Conservation (phyloP, 2,113 vertebrate genomes). For the Sardina pilchardus region DNA sequence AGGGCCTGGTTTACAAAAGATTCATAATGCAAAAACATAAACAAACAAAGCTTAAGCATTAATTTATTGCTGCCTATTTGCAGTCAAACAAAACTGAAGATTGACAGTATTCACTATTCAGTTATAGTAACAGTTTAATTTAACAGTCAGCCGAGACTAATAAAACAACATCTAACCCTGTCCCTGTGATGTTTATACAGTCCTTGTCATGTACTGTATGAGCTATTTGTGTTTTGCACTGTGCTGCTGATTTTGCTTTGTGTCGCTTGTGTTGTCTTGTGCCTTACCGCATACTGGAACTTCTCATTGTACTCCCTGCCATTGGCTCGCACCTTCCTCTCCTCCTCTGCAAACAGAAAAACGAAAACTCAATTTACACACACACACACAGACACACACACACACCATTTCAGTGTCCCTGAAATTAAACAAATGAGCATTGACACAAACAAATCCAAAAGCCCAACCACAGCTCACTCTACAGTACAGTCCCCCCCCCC, state of each 20-base stretch:
- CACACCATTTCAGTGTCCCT: not conserved
- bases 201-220: not conserved
- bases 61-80: too few relatives aligned
- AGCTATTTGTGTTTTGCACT: not conserved
- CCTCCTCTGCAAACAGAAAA: conserved; percentile 80
- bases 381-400: not conserved
- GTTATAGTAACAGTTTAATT: too few relatives aligned
- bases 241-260: too few relatives aligned
- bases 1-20: too few relatives aligned
- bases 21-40: too few relatives aligned
- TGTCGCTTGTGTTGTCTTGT: not conserved
- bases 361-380: conserved; percentile 17
- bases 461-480: not conserved
- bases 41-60: too few relatives aligned
- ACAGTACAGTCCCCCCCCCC: not conserved
- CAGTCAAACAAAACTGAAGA: too few relatives aligned
- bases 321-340: conserved; percentile 85
- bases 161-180: too few relatives aligned
- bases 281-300: conserved; percentile 90
- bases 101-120: too few relatives aligned
- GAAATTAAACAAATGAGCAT: not conserved
- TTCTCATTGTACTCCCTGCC: conserved; percentile 91
- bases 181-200: too few relatives aligned
- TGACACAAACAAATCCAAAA: not conserved
- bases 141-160: too few relatives aligned